Percentiles rank a stretch among this genome's conserved stretches.
phyloP scores from a whole-genome alignment of 2,888 invertebrate genomes.

The Plagodis pulveraria region DNA sequence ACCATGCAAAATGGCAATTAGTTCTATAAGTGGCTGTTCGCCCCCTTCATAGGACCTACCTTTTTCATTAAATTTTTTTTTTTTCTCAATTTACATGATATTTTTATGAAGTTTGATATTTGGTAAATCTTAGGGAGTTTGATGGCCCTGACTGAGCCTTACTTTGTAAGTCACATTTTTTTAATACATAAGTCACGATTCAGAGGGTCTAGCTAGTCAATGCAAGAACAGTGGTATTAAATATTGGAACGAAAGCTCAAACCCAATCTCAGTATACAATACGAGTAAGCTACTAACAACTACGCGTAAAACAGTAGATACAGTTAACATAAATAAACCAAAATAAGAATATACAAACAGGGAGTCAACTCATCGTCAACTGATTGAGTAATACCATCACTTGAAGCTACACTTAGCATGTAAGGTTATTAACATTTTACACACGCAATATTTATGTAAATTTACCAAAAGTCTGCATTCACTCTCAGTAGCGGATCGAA shows the following conservation, averaged over 20 bases:
- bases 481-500: constrained; percentile 53
- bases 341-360: constrained; percentile 6
- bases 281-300: constrained; percentile 28
- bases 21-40: too few species aligned
- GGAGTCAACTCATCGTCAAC: constrained; percentile 10
- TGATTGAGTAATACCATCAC: constrained; percentile 8
- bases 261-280: constrained; percentile 46
- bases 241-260: constrained; percentile 55
- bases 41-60: too few species aligned
- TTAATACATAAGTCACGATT: too few species aligned
- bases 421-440: constrained; percentile 43
- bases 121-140: too few species aligned
- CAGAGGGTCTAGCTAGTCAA: constrained; percentile 40
- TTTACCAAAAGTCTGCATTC: constrained; percentile 49
- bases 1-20: too few species aligned
- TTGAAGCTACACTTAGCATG: constrained; percentile 15
- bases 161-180: too few species aligned
- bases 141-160: too few species aligned
- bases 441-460: constrained; percentile 62
- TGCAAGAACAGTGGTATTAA: constrained; percentile 66
- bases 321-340: neutral
- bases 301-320: neutral
- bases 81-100: too few species aligned
- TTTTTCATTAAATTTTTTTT: too few species aligned
- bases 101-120: too few species aligned